These are phyloP conservation scores for Megaleporinus macrocephalus DNA, from an alignment of 2,113 vertebrate genomes.

Conservation along the genomic window DNA sequence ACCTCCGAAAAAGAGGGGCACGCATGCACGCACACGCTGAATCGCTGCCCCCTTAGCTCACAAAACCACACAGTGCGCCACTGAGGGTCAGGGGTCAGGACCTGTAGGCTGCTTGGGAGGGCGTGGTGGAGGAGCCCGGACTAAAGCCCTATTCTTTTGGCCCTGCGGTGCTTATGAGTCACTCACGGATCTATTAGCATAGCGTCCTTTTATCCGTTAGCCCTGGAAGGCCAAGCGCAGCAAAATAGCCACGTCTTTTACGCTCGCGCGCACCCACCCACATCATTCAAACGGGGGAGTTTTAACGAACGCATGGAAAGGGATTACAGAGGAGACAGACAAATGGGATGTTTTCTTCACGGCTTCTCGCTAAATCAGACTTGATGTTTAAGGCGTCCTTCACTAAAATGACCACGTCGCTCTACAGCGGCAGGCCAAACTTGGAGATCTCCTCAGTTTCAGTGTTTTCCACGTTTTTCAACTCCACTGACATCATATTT, in stretches of 20 bases:
- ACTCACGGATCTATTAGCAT: slow-evolving; percentile 22
- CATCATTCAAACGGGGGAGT: neutral
- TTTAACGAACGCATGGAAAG: neutral
- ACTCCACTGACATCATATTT: no score
- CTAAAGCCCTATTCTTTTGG: slow-evolving; percentile 34
- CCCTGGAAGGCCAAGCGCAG: neutral
- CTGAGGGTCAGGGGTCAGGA: slow-evolving; percentile 35
- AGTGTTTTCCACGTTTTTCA: no score
- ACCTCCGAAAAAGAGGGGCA: slow-evolving; percentile 27
- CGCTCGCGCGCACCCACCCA: neutral
- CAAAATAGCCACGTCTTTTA: neutral
- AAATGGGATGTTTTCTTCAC: neutral
- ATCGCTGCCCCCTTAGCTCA: neutral
- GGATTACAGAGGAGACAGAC: neutral
- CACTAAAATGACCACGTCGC: neutral
- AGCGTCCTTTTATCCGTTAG: slow-evolving; percentile 27
- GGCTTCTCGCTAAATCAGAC: neutral
- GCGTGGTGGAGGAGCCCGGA: neutral
- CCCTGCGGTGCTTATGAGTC: slow-evolving; percentile 5
- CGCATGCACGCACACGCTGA: slow-evolving; percentile 15
- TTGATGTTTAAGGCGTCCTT: neutral
- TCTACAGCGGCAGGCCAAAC: neutral
- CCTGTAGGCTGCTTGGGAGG: slow-evolving; percentile 27
- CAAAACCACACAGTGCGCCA: slow-evolving; percentile 38
- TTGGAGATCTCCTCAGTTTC: neutral